Percentiles rank a stretch among this genome's conserved stretches.
Evolutionary conservation across 1,140 invertebrate species (phyloP).

Genomic region (Drosophila malerkotliana): DNA sequence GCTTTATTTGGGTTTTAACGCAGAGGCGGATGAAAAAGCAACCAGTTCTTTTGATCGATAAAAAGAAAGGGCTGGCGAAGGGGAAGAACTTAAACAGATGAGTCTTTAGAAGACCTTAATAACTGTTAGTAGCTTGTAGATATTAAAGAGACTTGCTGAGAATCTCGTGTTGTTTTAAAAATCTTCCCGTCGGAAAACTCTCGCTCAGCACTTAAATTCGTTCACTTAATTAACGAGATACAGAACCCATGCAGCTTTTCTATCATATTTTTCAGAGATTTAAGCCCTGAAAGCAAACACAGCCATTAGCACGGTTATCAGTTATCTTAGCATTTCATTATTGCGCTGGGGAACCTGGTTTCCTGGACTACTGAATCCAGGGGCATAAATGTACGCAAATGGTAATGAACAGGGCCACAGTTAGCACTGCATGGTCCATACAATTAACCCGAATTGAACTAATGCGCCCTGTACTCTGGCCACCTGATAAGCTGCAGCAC

Average conservation of each 20-base stretch:
- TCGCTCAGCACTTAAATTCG: not conserved
- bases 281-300: slow-evolving; percentile 2
- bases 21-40: not conserved
- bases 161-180: too few relatives aligned
- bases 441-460: slow-evolving; percentile 55
- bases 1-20: slow-evolving; percentile 17
- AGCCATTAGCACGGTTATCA: slow-evolving; percentile 38
- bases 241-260: not conserved
- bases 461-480: slow-evolving; percentile 22
- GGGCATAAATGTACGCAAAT: slow-evolving; percentile 38
- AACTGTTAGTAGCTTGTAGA: too few relatives aligned
- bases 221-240: not conserved
- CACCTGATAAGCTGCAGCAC: slow-evolving; percentile 28
- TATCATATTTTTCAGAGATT: slow-evolving; percentile 10
- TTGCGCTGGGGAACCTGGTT: slow-evolving; percentile 14
- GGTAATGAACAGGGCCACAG: slow-evolving; percentile 43
- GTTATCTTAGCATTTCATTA: slow-evolving; percentile 32
- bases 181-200: too few relatives aligned
- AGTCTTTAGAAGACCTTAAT: not conserved
- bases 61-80: not conserved
- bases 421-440: slow-evolving; percentile 42
- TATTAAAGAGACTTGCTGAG: too few relatives aligned
- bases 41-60: slow-evolving; percentile 5
- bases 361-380: slow-evolving; percentile 10
- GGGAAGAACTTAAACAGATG: not conserved